Evolutionary conservation across 1,140 invertebrate species (phyloP), one percentile per base, ranked within the genome.

Genomic region (Agraylea sexmaculata): DNA sequence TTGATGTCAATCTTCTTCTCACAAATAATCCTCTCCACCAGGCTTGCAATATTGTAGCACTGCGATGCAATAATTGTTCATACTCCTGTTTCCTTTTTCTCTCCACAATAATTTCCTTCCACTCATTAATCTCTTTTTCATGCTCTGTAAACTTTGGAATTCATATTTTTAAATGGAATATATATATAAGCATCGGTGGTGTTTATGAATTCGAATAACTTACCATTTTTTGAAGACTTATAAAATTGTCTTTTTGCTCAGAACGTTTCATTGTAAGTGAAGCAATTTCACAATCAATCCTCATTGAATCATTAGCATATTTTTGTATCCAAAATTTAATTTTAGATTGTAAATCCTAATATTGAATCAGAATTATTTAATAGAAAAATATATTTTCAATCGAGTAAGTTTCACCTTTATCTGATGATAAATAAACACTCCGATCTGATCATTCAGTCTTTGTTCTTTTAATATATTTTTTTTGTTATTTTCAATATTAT

Each of bases 21-120:
- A 79, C 75, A 75, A 80, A 78, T 10, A 75, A 56, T 10, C 75
- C 77, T 38, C 76, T 66, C 77, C 78, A 81, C 71, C 77, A 82
- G 0, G 80, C 71, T 56, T 77, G 74, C 35, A 80, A 77, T 3
- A 51, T 49, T 11, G 53, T 58, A n/a, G 63, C 63, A n/a, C 60
- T 56, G 6, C 23, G 20, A 0, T 53, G 55, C 8, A 49, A 19
- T 4, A 53, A 54, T 30, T 55, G 49, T 20, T 64, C 60, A 1
- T 56, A 47, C 0, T 55, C 59, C n/a, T 57, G 25, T 7, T 59
- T 52, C 0, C 56, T 55, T 2, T 58, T 55, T 2, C 64, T 44
- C 42, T 65, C 60, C 17, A 39, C 52, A 36, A 64, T 62, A 36
- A 66, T 64, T n/a, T 54, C 57, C 15, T 60, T 43, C 64, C 64